Evolutionary conservation across 2,797 vertebrate genomes (phyloP).

Genomic region (Rallus crepitans): DNA sequence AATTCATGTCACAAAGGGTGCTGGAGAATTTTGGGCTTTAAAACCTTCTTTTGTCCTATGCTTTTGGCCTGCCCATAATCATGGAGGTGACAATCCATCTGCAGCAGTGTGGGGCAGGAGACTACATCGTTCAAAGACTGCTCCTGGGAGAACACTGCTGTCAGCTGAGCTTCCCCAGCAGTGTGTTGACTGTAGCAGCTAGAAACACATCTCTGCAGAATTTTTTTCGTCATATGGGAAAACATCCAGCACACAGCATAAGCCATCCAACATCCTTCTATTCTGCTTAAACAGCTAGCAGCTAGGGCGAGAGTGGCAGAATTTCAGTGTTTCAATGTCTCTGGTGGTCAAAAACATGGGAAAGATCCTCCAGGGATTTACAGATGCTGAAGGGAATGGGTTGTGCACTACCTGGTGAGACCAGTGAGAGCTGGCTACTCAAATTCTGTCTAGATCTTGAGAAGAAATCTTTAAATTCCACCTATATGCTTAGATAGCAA

Average conservation of each 20-base stretch:
- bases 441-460: background rate
- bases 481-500: background rate
- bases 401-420: background rate
- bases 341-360: background rate
- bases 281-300: background rate
- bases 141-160: background rate
- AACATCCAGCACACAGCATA: background rate
- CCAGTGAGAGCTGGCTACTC: background rate
- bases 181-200: background rate
- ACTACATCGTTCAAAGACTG: background rate
- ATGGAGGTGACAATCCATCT: background rate
- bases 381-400: background rate
- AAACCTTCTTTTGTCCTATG: background rate
- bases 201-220: background rate
- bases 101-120: fast-evolving
- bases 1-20: background rate
- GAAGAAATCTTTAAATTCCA: background rate
- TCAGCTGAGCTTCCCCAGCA: background rate
- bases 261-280: background rate
- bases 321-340: background rate
- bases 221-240: background rate
- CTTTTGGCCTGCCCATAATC: background rate
- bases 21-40: background rate
- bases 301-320: background rate
- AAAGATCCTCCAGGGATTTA: background rate